Percentiles rank a stretch among this genome's conserved stretches.
phyloP scores from a whole-genome alignment of 2,888 invertebrate species.

The Drosophila meridiana region DNA sequence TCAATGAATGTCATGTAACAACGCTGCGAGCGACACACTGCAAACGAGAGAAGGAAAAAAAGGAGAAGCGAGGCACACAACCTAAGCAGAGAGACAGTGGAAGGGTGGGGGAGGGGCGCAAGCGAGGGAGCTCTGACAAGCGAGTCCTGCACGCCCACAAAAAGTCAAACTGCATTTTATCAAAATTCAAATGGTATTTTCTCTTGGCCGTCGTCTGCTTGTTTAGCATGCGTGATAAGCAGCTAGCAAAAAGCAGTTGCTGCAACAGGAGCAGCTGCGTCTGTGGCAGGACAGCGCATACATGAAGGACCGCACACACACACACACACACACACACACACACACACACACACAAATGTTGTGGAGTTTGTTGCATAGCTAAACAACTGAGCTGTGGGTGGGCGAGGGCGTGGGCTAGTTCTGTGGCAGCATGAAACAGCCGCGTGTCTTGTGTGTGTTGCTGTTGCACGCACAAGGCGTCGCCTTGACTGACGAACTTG shows the following conservation, averaged over 20 bases:
- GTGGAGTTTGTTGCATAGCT: constrained; percentile 59
- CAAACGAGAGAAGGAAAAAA: constrained; percentile 2
- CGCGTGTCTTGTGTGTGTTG: constrained; percentile 7
- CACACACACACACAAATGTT: constrained; percentile 5
- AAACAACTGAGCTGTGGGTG: constrained; percentile 35
- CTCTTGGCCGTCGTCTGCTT: constrained; percentile 60
- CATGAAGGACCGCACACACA: constrained; percentile 23
- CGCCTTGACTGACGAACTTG: constrained; percentile 34
- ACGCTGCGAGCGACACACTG: constrained; percentile 38
- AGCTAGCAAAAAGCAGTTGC: constrained; percentile 58
- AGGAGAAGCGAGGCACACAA: constrained; percentile 22
- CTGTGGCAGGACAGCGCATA: constrained; percentile 48
- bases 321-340: not conserved
- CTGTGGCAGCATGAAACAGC: not conserved
- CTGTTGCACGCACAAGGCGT: constrained; percentile 48
- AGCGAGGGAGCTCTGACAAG: not conserved
- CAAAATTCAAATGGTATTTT: constrained; percentile 77
- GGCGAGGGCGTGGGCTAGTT: constrained; percentile 10
- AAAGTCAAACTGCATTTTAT: constrained; percentile 74
- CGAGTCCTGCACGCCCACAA: constrained; percentile 45
- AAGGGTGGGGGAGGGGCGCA: not conserved
- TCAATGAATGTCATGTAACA: constrained; percentile 73
- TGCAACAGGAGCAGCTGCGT: constrained; percentile 33
- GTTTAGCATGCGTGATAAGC: constrained; percentile 77
- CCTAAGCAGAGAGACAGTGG: not conserved